Conservation (phyloP, 2,113 vertebrate species). For the Acrocephalus arundinaceus region DNA sequence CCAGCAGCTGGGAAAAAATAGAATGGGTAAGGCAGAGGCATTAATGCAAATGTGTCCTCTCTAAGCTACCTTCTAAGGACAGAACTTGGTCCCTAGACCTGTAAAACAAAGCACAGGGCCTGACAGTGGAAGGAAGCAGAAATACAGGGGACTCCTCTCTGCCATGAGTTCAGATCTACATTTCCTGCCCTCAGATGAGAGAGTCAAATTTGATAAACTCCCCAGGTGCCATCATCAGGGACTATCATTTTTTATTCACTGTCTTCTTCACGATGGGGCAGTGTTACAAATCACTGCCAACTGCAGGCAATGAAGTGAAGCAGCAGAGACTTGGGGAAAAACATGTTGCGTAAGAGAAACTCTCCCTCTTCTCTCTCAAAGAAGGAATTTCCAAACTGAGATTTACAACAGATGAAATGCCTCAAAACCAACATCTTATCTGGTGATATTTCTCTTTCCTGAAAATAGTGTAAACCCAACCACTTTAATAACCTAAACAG, state of each 20-base stretch:
- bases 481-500: conserved; percentile 34
- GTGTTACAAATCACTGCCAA: neutral
- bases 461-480: neutral
- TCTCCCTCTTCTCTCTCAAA: neutral
- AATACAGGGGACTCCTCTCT: accelerated
- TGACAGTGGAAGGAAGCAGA: neutral
- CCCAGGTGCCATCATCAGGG: neutral
- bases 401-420: neutral
- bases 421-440: neutral
- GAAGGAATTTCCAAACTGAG: neutral
- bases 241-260: neutral
- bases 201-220: neutral
- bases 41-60: neutral
- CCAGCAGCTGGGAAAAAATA: neutral
- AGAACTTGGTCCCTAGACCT: neutral
- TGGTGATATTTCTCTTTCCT: neutral
- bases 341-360: neutral
- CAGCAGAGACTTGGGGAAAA: neutral
- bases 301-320: neutral
- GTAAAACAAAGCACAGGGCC: neutral
- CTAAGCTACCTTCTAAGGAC: neutral
- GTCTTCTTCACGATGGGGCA: neutral
- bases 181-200: neutral
- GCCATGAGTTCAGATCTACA: accelerated
- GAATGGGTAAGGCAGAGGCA: neutral